Percentiles rank a stretch among this genome's conserved stretches.
Evolutionary conservation across 2,888 invertebrate species (phyloP).

Genomic region (Gymnocheta viridis): DNA sequence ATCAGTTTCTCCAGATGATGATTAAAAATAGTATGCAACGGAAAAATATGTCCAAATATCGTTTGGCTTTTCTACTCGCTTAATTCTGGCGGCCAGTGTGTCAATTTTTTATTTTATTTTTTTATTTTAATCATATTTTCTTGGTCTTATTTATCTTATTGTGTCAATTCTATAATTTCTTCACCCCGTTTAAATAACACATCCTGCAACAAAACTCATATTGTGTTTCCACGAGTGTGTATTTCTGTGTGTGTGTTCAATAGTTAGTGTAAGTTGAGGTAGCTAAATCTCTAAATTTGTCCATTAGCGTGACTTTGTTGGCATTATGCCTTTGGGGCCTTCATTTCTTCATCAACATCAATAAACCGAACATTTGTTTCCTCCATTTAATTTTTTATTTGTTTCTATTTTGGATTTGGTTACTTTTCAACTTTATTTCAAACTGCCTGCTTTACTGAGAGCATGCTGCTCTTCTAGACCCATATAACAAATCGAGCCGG

Average conservation of each 20-base stretch:
- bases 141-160: no score
- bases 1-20: no score
- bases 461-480: neutral
- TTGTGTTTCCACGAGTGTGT: neutral
- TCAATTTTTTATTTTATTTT: no score
- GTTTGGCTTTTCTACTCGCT: no score
- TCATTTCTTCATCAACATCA: conserved; percentile 53
- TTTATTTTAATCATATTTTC: no score
- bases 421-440: conserved; percentile 46
- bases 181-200: conserved; percentile 38
- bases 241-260: neutral
- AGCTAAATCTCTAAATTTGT: conserved; percentile 66
- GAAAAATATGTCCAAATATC: no score
- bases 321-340: conserved; percentile 63
- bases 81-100: no score
- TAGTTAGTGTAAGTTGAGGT: conserved; percentile 50
- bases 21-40: no score
- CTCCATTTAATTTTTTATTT: conserved; percentile 1
- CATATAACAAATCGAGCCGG: conserved; percentile 34
- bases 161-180: no score
- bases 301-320: conserved; percentile 68
- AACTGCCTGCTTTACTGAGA: conserved; percentile 55
- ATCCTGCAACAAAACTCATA: neutral
- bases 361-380: conserved; percentile 48
- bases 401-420: conserved; percentile 30